Evolutionary conservation across 2,797 vertebrate genomes (phyloP).

Genomic region (Macropus fuliginosus): DNA sequence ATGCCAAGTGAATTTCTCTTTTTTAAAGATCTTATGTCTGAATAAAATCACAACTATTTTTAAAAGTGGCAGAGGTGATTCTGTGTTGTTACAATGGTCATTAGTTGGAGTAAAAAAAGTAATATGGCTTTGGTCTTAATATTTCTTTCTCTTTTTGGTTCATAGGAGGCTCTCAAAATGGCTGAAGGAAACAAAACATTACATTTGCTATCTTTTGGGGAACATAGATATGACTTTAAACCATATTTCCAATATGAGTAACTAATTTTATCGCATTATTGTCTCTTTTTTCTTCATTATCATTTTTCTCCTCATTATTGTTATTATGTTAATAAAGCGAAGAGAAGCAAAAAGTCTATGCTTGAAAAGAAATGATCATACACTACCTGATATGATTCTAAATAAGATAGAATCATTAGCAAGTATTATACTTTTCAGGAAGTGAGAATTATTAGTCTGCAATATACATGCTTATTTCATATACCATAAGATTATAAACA

Average conservation of each 20-base stretch:
- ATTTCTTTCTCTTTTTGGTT: background rate
- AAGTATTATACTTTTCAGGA: background rate
- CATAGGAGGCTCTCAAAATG: background rate
- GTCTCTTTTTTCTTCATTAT: background rate
- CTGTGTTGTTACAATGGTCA: background rate
- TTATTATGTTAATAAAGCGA: background rate
- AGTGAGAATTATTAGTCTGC: background rate
- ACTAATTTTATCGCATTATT: background rate
- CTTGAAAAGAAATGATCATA: background rate
- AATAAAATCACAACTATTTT: background rate
- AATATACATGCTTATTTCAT: constrained; percentile 23
- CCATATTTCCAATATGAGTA: background rate
- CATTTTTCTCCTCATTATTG: background rate
- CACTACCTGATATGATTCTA: background rate
- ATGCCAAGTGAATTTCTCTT: background rate
- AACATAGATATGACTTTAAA: background rate
- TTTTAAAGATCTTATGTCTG: background rate
- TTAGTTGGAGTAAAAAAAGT: background rate
- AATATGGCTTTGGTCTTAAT: background rate
- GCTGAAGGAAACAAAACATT: background rate
- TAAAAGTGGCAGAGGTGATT: background rate
- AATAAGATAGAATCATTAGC: background rate
- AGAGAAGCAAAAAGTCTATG: background rate
- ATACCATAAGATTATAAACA: constrained; percentile 33
- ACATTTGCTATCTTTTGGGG: background rate